Percentiles rank a stretch among this genome's conserved stretches.
These are phyloP conservation scores for Entomobrya multifasciata DNA, from an alignment of 2,888 invertebrate genomes.

Conservation along the genomic window DNA sequence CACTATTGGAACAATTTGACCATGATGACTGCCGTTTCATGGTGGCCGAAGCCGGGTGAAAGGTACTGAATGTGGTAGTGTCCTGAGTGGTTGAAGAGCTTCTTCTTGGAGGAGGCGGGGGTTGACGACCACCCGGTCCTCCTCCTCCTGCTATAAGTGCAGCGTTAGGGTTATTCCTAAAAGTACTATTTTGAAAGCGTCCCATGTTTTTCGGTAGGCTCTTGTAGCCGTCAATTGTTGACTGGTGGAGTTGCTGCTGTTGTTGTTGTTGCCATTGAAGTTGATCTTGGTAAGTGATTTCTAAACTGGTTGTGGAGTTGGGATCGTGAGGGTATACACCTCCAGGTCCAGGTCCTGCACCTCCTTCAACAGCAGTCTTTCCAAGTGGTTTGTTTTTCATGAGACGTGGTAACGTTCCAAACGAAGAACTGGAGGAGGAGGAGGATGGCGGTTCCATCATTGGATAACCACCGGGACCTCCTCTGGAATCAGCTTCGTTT, in stretches of 20 bases:
- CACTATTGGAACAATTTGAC: slow-evolving; percentile 42
- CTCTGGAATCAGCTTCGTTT: slow-evolving; percentile 84
- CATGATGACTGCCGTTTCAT: slow-evolving; percentile 33
- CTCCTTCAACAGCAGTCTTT: too few relatives aligned
- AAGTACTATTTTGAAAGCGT: slow-evolving; percentile 63
- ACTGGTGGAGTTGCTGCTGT: slow-evolving; percentile 59
- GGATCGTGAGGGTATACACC: neutral
- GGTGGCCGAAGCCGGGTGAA: slow-evolving; percentile 55
- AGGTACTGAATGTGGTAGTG: slow-evolving; percentile 67
- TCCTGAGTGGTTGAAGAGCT: slow-evolving; percentile 70
- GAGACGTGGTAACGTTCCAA: slow-evolving; percentile 89
- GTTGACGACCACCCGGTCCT: slow-evolving; percentile 71
- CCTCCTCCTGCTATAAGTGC: slow-evolving; percentile 28
- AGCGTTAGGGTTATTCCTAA: neutral
- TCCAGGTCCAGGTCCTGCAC: neutral
- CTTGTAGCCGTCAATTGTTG: slow-evolving; percentile 76
- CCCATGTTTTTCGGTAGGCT: slow-evolving; percentile 78
- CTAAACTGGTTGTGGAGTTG: slow-evolving; percentile 21
- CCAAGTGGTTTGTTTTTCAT: slow-evolving; percentile 90
- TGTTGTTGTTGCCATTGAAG: slow-evolving; percentile 58
- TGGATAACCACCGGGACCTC: slow-evolving; percentile 26
- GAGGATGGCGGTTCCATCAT: neutral
- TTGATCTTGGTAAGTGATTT: slow-evolving; percentile 56
- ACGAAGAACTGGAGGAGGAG: slow-evolving; percentile 37
- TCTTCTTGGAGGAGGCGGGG: slow-evolving; percentile 78